Evolutionary conservation across 2,888 invertebrate species (phyloP).

Genomic region (Synanthedon vespiformis): DNA sequence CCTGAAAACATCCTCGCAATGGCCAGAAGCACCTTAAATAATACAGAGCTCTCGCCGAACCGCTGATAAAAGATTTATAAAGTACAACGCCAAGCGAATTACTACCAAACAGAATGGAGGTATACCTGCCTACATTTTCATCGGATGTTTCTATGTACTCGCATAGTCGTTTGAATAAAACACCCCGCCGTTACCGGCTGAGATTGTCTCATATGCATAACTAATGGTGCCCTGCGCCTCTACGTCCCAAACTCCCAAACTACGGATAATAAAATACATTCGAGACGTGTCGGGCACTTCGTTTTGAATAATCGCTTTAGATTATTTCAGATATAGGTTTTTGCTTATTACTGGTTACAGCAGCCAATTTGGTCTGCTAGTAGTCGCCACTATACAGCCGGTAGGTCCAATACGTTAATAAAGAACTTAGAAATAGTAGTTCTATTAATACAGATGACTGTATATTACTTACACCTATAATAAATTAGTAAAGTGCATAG

Average conservation of each 20-base stretch:
- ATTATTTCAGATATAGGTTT: no score
- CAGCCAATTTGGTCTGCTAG: no score
- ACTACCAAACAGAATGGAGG: neutral
- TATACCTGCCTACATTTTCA: neutral
- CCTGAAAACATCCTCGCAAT: neutral
- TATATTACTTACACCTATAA: no score
- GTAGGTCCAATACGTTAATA: no score
- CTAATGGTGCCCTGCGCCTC: neutral
- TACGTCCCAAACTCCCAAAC: no score
- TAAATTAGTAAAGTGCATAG: neutral
- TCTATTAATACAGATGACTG: no score
- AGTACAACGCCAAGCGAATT: neutral
- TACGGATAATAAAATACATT: no score
- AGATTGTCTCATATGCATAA: neutral
- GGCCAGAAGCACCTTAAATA: neutral
- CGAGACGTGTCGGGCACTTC: no score
- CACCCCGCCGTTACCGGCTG: constrained; percentile 1
- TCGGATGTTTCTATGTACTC: neutral
- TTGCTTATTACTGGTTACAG: no score
- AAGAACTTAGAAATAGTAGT: no score
- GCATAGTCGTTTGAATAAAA: constrained; percentile 4
- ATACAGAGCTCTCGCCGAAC: neutral
- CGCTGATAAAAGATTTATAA: neutral
- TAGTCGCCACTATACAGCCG: no score
- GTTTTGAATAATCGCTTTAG: no score